Conservation (phyloP, 2,888 invertebrate species). For the Pseudolycoriella hygida region DNA sequence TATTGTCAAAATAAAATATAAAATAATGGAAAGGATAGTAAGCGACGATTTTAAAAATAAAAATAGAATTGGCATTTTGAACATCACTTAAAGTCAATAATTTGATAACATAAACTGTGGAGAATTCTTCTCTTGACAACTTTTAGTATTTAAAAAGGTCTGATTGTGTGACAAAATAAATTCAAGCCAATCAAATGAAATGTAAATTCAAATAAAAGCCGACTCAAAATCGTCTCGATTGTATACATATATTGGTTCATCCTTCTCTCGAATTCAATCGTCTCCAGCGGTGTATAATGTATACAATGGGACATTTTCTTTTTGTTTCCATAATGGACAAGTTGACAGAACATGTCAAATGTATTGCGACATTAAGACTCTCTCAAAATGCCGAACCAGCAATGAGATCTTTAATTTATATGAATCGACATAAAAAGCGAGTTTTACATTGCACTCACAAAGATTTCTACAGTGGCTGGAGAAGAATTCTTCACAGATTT, state of each 20-base stretch:
- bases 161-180: constrained; percentile 9
- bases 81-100: no score
- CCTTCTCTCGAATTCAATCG: background rate
- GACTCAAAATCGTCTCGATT: constrained; percentile 1
- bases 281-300: background rate
- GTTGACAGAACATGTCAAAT: constrained; percentile 8
- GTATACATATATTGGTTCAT: background rate
- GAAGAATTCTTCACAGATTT: no score
- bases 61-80: no score
- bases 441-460: background rate
- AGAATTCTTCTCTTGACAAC: no score
- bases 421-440: background rate
- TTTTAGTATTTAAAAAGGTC: constrained; percentile 1
- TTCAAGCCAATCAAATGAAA: constrained; percentile 8
- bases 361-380: constrained; percentile 6
- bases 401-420: background rate
- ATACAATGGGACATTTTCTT: constrained; percentile 1
- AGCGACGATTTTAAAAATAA: no score
- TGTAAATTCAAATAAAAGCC: constrained; percentile 8
- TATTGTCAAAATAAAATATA: no score
- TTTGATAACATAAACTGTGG: no score
- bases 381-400: background rate
- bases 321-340: constrained; percentile 3
- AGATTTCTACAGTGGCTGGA: background rate
- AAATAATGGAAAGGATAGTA: no score